Evolutionary conservation across 2,797 vertebrate species (phyloP).

Genomic region (Sylvia borin): DNA sequence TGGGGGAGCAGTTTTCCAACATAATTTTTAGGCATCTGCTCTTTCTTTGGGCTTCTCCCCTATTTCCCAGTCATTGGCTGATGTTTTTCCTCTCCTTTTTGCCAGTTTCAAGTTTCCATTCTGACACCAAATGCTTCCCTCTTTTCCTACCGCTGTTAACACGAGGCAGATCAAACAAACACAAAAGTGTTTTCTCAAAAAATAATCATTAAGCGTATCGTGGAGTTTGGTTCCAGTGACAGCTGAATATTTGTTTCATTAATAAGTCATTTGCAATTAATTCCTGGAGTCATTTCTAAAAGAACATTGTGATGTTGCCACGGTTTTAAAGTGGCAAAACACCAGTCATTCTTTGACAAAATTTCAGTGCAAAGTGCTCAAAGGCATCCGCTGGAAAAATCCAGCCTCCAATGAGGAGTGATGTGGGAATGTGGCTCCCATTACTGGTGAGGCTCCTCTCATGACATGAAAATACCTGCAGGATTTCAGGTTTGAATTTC

Average conservation of each 20-base stretch:
- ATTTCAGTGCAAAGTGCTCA: neutral
- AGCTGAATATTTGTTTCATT: slow-evolving; percentile 73
- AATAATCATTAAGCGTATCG: slow-evolving; percentile 59
- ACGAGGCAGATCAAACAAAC: slow-evolving; percentile 60
- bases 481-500: neutral
- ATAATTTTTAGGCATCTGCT: neutral
- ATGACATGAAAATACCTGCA: neutral
- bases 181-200: slow-evolving; percentile 67
- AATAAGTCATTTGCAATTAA: slow-evolving; percentile 74
- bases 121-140: slow-evolving; percentile 13
- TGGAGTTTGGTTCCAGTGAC: slow-evolving; percentile 61
- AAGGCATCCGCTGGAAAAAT: neutral
- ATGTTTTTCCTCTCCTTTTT: slow-evolving; percentile 22
- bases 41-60: neutral
- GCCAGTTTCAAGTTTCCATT: slow-evolving; percentile 26
- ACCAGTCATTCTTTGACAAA: slow-evolving; percentile 25
- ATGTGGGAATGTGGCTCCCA: neutral
- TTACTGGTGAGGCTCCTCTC: neutral
- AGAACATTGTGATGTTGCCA: slow-evolving; percentile 49
- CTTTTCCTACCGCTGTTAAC: slow-evolving; percentile 31
- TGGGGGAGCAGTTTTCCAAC: neutral
- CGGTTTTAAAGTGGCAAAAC: slow-evolving; percentile 49
- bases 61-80: neutral
- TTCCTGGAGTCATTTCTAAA: slow-evolving; percentile 51
- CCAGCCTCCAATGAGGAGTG: neutral